Conservation (phyloP, 2,113 vertebrate genomes). For the Syngnathoides biaculeatus region DNA sequence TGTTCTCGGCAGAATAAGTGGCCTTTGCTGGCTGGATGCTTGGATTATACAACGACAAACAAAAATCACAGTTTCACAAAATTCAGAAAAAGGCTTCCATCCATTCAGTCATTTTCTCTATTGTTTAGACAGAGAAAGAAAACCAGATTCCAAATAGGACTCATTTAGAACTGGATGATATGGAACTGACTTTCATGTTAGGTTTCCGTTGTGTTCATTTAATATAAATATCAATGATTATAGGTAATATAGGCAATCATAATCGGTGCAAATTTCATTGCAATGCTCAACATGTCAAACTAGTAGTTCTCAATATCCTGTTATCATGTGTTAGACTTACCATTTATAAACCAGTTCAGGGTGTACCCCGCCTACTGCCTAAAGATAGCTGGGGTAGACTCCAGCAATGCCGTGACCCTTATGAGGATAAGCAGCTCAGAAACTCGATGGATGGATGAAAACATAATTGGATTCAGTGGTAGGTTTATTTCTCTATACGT, state of each 20-base stretch:
- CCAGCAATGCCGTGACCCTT: too few species aligned
- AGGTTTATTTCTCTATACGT: constrained; percentile 35
- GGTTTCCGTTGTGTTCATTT: not conserved
- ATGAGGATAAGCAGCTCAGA: too few species aligned
- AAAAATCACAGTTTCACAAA: constrained; percentile 6
- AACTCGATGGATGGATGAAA: too few species aligned
- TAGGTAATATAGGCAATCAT: not conserved
- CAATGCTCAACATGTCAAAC: too few species aligned
- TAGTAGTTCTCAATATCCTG: too few species aligned
- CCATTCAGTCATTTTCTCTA: too few species aligned
- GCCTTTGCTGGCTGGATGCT: constrained; percentile 5
- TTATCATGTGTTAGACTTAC: not conserved
- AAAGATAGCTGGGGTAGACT: too few species aligned
- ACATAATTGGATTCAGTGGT: constrained; percentile 51
- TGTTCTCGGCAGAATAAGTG: constrained; percentile 18
- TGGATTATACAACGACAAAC: not conserved
- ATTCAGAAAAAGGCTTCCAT: constrained; percentile 13
- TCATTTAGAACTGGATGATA: not conserved
- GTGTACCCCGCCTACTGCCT: too few species aligned
- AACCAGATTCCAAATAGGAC: not conserved
- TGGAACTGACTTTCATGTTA: not conserved
- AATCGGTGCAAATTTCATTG: not conserved
- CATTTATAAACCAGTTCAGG: constrained; percentile 66
- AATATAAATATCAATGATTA: not conserved
- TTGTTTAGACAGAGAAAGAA: too few species aligned